Percentiles rank a stretch among this genome's conserved stretches.
phyloP scores from a whole-genome alignment of 1,140 invertebrate genomes.

The Oscheius sp. region DNA sequence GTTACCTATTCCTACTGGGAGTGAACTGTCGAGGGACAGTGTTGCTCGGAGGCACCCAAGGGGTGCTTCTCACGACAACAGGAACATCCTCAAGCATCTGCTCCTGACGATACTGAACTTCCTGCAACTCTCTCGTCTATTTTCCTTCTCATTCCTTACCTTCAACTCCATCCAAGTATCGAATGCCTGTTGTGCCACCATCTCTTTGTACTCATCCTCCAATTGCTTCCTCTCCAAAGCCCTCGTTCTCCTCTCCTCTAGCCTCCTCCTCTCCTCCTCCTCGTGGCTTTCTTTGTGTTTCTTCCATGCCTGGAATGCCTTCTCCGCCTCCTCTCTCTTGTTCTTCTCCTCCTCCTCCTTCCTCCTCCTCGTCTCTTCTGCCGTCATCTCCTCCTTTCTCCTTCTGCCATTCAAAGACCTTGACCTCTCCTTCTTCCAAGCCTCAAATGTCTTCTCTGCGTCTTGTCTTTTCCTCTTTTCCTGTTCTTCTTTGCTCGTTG shows the following conservation, averaged over 20 bases:
- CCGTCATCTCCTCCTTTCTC: neutral
- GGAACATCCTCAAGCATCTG: neutral
- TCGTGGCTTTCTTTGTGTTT: neutral
- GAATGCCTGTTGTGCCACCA: slow-evolving; percentile 16
- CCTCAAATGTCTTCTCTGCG: slow-evolving; percentile 7
- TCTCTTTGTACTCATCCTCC: neutral
- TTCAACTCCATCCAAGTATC: slow-evolving; percentile 26
- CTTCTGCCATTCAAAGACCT: neutral
- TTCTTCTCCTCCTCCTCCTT: slow-evolving; percentile 4
- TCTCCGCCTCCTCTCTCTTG: slow-evolving; percentile 17
- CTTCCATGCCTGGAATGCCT: slow-evolving; percentile 11
- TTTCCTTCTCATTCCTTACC: slow-evolving; percentile 1
- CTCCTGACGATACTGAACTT: neutral
- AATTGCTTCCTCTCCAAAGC: neutral
- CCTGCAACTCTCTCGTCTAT: neutral
- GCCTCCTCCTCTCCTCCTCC: neutral
- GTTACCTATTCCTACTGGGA: neutral
- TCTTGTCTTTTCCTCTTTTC: neutral
- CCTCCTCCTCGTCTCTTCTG: neutral
- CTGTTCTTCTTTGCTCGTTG: neutral
- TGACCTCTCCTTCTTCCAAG: slow-evolving; percentile 12
- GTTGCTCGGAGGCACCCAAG: slow-evolving; percentile 24
- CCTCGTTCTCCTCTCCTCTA: neutral
- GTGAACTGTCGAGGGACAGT: slow-evolving; percentile 10
- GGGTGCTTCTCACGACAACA: neutral